These are phyloP conservation scores for Hypocryptadius cinnamomeus DNA, from an alignment of 2,113 vertebrate genomes.

Conservation along the genomic window DNA sequence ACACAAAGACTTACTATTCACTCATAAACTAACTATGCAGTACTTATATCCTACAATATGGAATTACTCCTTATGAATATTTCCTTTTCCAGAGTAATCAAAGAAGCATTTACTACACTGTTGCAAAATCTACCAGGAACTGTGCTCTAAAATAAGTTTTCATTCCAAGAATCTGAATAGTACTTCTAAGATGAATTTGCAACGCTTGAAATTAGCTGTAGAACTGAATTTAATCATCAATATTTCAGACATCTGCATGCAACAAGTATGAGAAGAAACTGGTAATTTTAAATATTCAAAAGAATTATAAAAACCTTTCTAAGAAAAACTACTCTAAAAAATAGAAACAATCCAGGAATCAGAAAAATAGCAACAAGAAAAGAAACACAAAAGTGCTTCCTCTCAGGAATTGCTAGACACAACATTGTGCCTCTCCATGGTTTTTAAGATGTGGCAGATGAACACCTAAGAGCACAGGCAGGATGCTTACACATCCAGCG, in stretches of 20 bases:
- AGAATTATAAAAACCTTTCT: not conserved
- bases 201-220: not conserved
- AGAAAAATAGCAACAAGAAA: not conserved
- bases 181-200: not conserved
- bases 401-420: not conserved
- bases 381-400: not conserved
- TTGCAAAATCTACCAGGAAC: not conserved
- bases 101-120: not conserved
- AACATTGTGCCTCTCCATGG: not conserved
- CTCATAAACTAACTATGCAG: not conserved
- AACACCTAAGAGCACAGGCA: not conserved
- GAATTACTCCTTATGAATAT: not conserved
- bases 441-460: not conserved
- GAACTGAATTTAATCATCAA: not conserved
- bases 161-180: not conserved
- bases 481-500: not conserved
- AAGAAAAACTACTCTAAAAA: not conserved
- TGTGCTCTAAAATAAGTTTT: not conserved
- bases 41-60: not conserved
- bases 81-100: not conserved
- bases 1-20: not conserved
- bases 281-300: not conserved
- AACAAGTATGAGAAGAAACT: not conserved
- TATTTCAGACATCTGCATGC: not conserved
- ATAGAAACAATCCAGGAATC: not conserved